Evolutionary conservation across 1,140 invertebrate species (phyloP), one percentile per base, ranked within the genome.

Genomic region (Luehdorfia chinensis): DNA sequence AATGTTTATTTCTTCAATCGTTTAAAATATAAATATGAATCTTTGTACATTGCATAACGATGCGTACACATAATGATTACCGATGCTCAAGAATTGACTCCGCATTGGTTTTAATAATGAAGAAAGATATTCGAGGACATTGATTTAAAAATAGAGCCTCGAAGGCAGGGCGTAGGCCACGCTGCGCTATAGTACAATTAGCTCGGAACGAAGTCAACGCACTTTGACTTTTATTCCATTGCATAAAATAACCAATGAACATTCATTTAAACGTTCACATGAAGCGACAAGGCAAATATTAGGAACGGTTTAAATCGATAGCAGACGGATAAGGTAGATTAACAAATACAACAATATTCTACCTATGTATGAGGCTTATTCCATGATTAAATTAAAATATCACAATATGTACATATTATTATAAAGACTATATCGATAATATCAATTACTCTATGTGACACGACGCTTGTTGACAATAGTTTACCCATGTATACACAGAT

Each of bases 1-100:
- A 85, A 81, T 70, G 67, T 85, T 85, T 81, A 81, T 83, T 85
- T 64, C 77, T 81, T 85, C 77, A 84, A 86, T 86, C 75, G 76
- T 74, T 83, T 81, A 78, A 80, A 78, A 81, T 85, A 77, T 84
- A 85, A 79, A 81, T 84, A 85, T 81, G 77, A 63, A 71, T 75
- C 77, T 86, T 86, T 86, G 79, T 86, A 86, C 79, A 86, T 75
- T 79, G 72, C 63, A 71, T 66, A 56, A 59, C 70, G 63, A 69
- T 78, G 69, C 69, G 68, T 71, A 74, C 66, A 70, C 56, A 68
- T 73, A 46, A 51, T n/a, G 27, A 25, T 41, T 46, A 52, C 25
- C 27, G 49, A 48, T 47, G 55, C 46, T 60, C 57, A 47, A 54
- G 45, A 36, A n/a, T n/a, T 28, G 41, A 33, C 32, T 41, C n/a